These are phyloP conservation scores for Fragum sueziense DNA, from an alignment of 2,888 invertebrate genomes.

Conservation along the genomic window DNA sequence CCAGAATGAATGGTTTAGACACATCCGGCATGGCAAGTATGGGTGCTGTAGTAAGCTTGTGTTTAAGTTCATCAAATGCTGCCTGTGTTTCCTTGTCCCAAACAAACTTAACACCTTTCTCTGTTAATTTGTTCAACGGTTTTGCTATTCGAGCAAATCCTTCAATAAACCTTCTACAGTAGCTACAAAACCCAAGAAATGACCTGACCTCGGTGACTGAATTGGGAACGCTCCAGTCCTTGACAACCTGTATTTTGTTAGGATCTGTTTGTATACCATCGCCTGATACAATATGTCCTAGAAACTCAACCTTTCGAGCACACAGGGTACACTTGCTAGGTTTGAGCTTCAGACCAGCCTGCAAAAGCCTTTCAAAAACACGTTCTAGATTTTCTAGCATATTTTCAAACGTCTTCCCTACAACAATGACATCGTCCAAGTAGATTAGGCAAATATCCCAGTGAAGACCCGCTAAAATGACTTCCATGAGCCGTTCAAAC, in stretches of 20 bases:
- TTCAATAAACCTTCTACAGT: conserved; percentile 1
- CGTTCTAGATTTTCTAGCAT: too few species aligned
- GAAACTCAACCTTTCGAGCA: conserved; percentile 1
- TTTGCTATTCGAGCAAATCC: conserved; percentile 4
- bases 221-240: too few species aligned
- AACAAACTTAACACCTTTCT: neutral
- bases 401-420: too few species aligned
- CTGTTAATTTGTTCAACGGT: neutral
- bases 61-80: neutral
- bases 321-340: too few species aligned
- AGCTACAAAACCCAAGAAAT: conserved; percentile 4
- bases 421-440: too few species aligned
- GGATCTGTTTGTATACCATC: conserved; percentile 9
- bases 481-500: too few species aligned
- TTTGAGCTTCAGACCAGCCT: too few species aligned
- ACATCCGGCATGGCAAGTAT: too few species aligned
- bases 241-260: neutral
- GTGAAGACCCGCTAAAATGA: too few species aligned
- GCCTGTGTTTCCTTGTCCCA: neutral
- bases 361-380: too few species aligned
- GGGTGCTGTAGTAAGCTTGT: neutral
- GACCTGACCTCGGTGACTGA: neutral
- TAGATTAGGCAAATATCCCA: too few species aligned
- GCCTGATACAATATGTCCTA: neutral
- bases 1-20: too few species aligned